phyloP scores from a whole-genome alignment of 2,797 vertebrate genomes.

The Morus bassanus region DNA sequence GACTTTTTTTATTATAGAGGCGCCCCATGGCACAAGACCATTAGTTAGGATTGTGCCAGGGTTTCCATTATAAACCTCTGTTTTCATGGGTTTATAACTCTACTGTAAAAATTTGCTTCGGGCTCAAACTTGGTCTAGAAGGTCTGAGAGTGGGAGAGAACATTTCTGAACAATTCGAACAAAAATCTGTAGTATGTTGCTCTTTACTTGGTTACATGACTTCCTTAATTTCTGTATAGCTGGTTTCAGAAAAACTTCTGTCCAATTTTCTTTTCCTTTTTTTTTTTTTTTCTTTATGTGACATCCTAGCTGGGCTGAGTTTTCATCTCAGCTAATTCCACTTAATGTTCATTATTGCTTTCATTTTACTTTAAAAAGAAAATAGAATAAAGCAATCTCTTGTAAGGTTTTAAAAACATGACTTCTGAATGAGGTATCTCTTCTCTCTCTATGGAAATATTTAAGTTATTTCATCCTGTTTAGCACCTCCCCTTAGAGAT shows the following conservation, averaged over 20 bases:
- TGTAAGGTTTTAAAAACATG: background rate
- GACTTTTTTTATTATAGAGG: conserved; percentile 25
- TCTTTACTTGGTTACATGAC: conserved; percentile 39
- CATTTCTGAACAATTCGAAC: conserved; percentile 57
- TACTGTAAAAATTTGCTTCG: conserved; percentile 67
- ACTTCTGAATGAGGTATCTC: background rate
- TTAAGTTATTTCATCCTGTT: background rate
- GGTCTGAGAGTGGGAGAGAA: conserved; percentile 46
- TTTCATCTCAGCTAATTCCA: background rate
- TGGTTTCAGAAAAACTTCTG: conserved; percentile 7
- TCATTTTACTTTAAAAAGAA: background rate
- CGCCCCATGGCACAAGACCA: conserved; percentile 34
- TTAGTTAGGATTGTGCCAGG: conserved; percentile 56
- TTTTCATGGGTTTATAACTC: conserved; percentile 69
- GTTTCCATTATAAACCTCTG: conserved; percentile 71
- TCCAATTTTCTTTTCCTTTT: background rate
- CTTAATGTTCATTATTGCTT: background rate
- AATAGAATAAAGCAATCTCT: background rate
- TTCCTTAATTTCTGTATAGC: background rate
- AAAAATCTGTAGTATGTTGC: conserved; percentile 26
- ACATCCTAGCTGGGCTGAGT: background rate
- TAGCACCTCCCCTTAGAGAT: background rate
- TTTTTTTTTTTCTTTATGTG: background rate
- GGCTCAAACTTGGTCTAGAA: conserved; percentile 61
- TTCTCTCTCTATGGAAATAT: background rate